Base-by-base conservation (phyloP, 30 jellyfish, hydroid and myxozoan genomes). In the Cassiopea andromeda region DNA sequence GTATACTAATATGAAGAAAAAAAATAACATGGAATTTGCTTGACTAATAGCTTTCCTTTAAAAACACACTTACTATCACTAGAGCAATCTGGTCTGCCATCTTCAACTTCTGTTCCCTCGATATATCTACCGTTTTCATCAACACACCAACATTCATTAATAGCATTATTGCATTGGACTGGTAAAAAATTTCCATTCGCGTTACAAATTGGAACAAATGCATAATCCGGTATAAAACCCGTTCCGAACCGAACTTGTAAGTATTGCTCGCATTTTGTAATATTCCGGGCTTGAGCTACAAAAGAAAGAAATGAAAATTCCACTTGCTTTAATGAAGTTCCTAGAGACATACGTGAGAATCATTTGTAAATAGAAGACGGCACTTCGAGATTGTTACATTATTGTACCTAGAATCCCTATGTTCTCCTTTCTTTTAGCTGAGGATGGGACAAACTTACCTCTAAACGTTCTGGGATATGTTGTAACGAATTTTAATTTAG, bases 141-240 rank as follows among this genome's bases (percentile, higher is more conserved):
- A 43, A 81, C 98, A 93, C 98, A 93, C 97, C 97, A 88, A 71
- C 98, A 93, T 80, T 68, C 92, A 74, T 97, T 97, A 1, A 81
- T 75, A 50, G 91, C 87, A 1, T 93, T 83, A 82, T 93, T 93
- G 83, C 98, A 93, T 60, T 93, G 98, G 7, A 68, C 81, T 10
- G 70, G 88, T 3, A 38, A 47, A 50, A 61, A 89, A 44, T 27
- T 68, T 14, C 97, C 97, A 45, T 73, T 81, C 1, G 4, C 82
- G 8, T 91, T 92, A 78, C 97, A 91, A 43, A 69, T 48, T 5
- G 94, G 94, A 46, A 60, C 17, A 76, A 48, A 85, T 1, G 94
- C 88, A 44, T 84, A 92, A 8, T 15, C 75, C 44, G 81, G 93
- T 8, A 73, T 81, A 57, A 27, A 69, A 27, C 15, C 44, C 78